Percentiles rank a stretch among this genome's conserved stretches.
These are phyloP conservation scores for Oegoconia quadripuncta DNA, from an alignment of 2,888 invertebrate species.

Conservation along the genomic window DNA sequence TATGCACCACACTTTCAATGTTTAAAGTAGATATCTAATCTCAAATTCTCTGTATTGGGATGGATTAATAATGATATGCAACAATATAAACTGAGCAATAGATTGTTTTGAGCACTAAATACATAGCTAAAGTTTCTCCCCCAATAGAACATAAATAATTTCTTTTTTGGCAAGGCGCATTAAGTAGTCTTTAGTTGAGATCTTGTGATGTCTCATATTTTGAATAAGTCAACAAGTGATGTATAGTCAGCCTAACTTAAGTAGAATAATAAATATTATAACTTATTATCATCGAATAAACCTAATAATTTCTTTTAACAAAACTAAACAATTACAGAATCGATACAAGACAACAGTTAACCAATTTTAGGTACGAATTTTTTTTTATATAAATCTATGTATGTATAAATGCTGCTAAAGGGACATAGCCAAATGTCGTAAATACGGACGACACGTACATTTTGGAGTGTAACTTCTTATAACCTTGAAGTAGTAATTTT, in stretches of 20 bases:
- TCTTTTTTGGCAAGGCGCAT: conserved; percentile 69
- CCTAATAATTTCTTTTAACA: conserved; percentile 6
- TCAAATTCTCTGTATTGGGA: background rate
- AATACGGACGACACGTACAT: too few species aligned
- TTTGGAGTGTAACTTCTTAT: too few species aligned
- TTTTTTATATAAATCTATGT: too few species aligned
- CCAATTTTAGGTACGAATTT: background rate
- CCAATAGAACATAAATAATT: conserved; percentile 3
- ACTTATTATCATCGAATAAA: conserved; percentile 1
- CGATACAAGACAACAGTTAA: background rate
- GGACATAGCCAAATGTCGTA: too few species aligned
- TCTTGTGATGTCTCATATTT: conserved; percentile 57
- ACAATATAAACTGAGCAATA: conserved; percentile 44
- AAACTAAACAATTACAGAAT: conserved; percentile 2
- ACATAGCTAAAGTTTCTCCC: conserved; percentile 18
- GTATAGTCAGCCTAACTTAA: conserved; percentile 28
- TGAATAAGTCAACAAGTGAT: conserved; percentile 63
- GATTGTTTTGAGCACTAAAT: conserved; percentile 35
- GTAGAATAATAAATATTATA: conserved; percentile 36
- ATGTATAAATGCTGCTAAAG: too few species aligned
- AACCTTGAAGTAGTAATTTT: too few species aligned
- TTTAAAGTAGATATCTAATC: background rate
- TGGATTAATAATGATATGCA: conserved; percentile 5
- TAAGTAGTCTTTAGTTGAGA: conserved; percentile 65
- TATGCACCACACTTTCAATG: too few species aligned